A percentile compares a stretch with the other conserved stretches of the same genome.
These are phyloP conservation scores for Caenorhabditis sulstoni DNA, from an alignment of 2,888 invertebrate species.

Conservation along the genomic window DNA sequence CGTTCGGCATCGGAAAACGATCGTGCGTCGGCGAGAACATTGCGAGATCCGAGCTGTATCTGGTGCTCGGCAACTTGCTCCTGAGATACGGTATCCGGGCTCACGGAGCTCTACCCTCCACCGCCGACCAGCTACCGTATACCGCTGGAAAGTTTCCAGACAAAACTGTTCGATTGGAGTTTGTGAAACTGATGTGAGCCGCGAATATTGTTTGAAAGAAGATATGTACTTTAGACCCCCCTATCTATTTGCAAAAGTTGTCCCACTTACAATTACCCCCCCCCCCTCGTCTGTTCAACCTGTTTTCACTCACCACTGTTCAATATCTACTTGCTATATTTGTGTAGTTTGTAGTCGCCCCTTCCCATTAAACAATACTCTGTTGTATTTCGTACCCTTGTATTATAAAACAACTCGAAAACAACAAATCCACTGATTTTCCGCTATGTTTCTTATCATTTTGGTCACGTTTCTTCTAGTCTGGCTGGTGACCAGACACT, in stretches of 20 bases:
- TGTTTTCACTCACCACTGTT: no score
- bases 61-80: conserved; percentile 4
- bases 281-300: no score
- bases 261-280: no score
- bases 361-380: no score
- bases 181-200: neutral
- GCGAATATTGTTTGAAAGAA: no score
- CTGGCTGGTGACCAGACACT: conserved; percentile 10
- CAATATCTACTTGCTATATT: no score
- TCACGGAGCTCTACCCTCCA: neutral
- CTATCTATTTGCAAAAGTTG: no score
- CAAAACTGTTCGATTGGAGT: neutral
- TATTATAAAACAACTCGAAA: no score
- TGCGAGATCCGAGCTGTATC: conserved; percentile 23
- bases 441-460: neutral
- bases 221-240: no score
- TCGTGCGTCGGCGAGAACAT: conserved; percentile 19
- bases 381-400: no score
- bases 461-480: neutral
- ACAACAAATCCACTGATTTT: no score
- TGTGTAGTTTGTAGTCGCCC: no score
- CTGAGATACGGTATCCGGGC: neutral
- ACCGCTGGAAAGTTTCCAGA: neutral
- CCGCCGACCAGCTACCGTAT: neutral
- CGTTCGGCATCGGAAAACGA: conserved; percentile 28